These are phyloP conservation scores for Pseudonaja textilis DNA, from an alignment of 2,113 vertebrate species.

Conservation along the genomic window DNA sequence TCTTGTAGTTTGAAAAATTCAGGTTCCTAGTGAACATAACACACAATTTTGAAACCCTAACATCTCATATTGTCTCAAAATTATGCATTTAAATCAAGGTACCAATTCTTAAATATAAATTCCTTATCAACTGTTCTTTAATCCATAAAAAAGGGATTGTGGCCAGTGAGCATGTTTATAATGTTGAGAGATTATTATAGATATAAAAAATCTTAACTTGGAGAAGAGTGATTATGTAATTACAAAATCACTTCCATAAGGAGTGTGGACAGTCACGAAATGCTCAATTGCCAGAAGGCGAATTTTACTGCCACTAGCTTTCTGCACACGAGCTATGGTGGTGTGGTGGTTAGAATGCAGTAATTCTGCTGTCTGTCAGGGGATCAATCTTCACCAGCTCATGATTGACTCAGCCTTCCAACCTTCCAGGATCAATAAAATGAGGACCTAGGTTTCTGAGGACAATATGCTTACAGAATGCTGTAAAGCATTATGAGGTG, in stretches of 20 bases:
- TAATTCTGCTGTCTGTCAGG: too few species aligned
- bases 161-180: neutral
- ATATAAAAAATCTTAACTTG: neutral
- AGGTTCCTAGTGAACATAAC: neutral
- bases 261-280: neutral
- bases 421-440: too few species aligned
- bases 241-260: neutral
- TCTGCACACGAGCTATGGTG: neutral
- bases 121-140: neutral
- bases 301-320: neutral
- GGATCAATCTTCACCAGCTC: too few species aligned
- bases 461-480: neutral
- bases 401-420: too few species aligned
- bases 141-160: neutral
- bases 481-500: neutral
- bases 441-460: neutral
- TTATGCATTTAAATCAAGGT: neutral
- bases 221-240: neutral
- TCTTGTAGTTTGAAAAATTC: neutral
- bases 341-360: too few species aligned
- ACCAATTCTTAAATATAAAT: neutral
- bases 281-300: neutral
- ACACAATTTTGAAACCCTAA: neutral
- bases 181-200: neutral
- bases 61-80: neutral